These are phyloP conservation scores for Lycophotia porphyrea DNA, from an alignment of 2,888 invertebrate species.

Conservation along the genomic window DNA sequence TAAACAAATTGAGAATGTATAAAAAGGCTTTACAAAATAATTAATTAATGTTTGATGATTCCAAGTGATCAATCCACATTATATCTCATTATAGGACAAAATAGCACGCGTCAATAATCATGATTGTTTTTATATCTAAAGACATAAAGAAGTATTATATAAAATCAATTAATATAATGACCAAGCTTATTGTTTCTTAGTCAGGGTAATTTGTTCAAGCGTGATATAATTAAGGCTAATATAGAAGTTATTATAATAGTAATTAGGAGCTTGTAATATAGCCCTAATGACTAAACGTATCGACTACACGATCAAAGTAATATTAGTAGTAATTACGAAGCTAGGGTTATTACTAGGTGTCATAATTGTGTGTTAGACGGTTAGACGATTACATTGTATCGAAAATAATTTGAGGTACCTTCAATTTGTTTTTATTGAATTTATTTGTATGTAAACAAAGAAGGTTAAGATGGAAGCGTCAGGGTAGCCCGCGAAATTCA, in stretches of 20 bases:
- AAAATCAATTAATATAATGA: conserved; percentile 30
- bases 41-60: neutral
- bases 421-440: neutral
- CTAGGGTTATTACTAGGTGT: conserved; percentile 6
- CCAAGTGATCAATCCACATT: neutral
- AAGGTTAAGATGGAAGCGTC: no score
- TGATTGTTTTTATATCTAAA: conserved; percentile 9
- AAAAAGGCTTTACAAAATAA: neutral
- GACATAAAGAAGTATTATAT: conserved; percentile 8
- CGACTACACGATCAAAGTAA: conserved; percentile 18
- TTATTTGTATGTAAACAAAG: neutral
- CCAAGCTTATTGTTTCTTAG: conserved; percentile 18
- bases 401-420: neutral
- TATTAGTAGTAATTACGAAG: conserved; percentile 13
- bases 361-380: neutral
- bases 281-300: conserved; percentile 35
- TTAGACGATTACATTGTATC: neutral
- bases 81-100: neutral
- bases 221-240: conserved; percentile 25
- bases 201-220: conserved; percentile 16
- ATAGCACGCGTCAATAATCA: neutral
- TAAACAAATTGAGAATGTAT: neutral
- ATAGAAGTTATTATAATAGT: conserved; percentile 25
- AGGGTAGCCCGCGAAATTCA: no score
- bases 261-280: conserved; percentile 24